phyloP scores from a whole-genome alignment of 2,113 vertebrate species.

The Procavia capensis region DNA sequence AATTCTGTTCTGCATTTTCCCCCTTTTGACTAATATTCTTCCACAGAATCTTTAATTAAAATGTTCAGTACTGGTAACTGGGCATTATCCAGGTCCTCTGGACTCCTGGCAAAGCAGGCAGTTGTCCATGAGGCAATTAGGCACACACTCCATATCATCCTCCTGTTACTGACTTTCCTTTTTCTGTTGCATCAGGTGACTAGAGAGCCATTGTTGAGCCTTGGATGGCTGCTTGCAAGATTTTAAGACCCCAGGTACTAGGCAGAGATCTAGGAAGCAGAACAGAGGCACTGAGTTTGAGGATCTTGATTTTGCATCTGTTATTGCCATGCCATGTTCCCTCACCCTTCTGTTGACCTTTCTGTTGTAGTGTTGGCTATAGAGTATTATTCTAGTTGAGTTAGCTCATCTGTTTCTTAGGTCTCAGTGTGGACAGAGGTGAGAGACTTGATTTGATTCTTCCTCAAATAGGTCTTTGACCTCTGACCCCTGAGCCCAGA shows the following conservation, averaged over 20 bases:
- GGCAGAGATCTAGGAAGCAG: background rate
- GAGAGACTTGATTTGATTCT: background rate
- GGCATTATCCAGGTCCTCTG: too few species aligned
- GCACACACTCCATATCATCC: background rate
- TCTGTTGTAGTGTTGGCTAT: background rate
- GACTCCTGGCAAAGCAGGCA: too few species aligned
- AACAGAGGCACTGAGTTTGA: too few species aligned
- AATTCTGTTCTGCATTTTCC: too few species aligned
- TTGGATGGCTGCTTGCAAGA: background rate
- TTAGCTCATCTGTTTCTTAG: background rate
- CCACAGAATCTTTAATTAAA: too few species aligned
- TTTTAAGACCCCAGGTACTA: background rate
- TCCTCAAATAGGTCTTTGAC: slow-evolving; percentile 28
- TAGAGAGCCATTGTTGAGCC: background rate
- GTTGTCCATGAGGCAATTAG: too few species aligned
- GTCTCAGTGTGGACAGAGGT: background rate
- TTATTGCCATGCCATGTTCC: background rate
- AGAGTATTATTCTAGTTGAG: background rate
- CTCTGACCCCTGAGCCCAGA: background rate
- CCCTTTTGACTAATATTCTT: too few species aligned
- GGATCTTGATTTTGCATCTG: background rate
- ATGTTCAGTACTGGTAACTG: too few species aligned
- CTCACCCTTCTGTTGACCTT: background rate
- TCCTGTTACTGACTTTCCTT: background rate
- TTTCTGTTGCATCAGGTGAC: background rate